Conservation (phyloP, 2,888 invertebrate genomes). For the Anoplius nigerrimus region DNA sequence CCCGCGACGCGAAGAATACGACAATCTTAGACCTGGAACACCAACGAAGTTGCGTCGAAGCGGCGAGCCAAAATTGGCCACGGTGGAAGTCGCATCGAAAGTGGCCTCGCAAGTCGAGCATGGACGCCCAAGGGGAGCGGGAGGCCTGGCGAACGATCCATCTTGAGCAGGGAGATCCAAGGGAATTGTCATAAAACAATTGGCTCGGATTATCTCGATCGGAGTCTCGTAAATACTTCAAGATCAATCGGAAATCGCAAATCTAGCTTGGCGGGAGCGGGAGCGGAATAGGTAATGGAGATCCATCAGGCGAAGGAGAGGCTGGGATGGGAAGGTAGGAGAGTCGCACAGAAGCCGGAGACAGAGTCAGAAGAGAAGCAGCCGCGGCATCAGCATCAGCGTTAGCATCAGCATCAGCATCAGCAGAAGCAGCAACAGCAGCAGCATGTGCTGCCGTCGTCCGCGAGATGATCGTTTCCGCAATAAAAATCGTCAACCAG, state of each 20-base stretch:
- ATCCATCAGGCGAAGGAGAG: slow-evolving; percentile 38
- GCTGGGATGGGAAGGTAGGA: too few species aligned
- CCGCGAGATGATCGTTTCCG: slow-evolving; percentile 63
- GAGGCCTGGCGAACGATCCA: slow-evolving; percentile 7
- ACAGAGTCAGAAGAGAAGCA: too few species aligned
- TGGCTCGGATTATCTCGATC: slow-evolving; percentile 41
- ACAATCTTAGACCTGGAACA: too few species aligned
- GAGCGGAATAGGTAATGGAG: slow-evolving; percentile 44
- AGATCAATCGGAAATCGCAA: slow-evolving; percentile 56
- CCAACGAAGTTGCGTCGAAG: not conserved
- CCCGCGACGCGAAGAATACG: too few species aligned
- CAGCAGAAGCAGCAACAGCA: not conserved
- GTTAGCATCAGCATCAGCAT: not conserved
- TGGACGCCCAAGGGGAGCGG: too few species aligned
- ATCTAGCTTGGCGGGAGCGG: slow-evolving; percentile 30
- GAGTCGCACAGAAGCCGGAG: slow-evolving; percentile 21
- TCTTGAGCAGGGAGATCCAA: not conserved
- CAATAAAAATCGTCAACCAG: slow-evolving; percentile 74
- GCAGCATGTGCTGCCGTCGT: not conserved
- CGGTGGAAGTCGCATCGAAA: slow-evolving; percentile 9
- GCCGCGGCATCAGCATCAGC: slow-evolving; percentile 16
- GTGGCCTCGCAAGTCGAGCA: not conserved
- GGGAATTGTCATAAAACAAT: slow-evolving; percentile 51
- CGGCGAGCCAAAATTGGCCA: slow-evolving; percentile 22
- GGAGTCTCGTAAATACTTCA: slow-evolving; percentile 55